Base-by-base conservation (phyloP, 2,888 invertebrate species). In the Drosophila mercatorum region DNA sequence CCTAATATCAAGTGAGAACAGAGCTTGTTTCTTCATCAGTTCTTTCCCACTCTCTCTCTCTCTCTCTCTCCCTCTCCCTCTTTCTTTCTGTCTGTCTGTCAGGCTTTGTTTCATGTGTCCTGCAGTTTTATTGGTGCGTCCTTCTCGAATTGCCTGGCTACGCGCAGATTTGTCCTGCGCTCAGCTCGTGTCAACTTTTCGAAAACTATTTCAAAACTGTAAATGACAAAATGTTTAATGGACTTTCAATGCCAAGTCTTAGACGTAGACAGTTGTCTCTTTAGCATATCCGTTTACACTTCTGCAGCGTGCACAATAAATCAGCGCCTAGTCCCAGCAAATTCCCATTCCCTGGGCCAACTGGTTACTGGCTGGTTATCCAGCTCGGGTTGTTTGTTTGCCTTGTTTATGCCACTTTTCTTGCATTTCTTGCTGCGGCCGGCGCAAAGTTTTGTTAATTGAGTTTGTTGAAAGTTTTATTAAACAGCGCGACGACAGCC, bases 211-310 rank as follows among this genome's bases (percentile, higher is more conserved):
- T 89, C 83, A 83, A 90, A 90, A 91, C 90, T 91, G 91, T 90
- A 90, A 91, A 88, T 91, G 92, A 90, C 91, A 91, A 91, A 91
- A 90, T 91, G 89, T 90, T 91, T 88, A 91, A 91, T 90, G 86
- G 81, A 87, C 83, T 90, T 88, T 87, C 85, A 82, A 89, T 90
- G 89, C 81, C 89, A 81, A 89, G 59, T 40, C 53, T 64, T 22
- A 43, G 60, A 43, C 49, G 49, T 40, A 41, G 71, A 72, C 49
- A 62, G 55, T 68, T 76, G 68, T 68, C 70, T 71, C 69, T 58
- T 78, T 72, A 68, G 82, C 80, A 89, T 86, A 86, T 86, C 85
- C 89, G 89, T 78, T 89, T 88, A 89, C 88, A 89, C 75, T 88
- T 78, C 81, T 75, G 62, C 62, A 66, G 65, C 64, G 62, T 77